These are phyloP conservation scores for Macroteleia sp. DNA, from an alignment of 2,888 invertebrate genomes.

Conservation along the genomic window DNA sequence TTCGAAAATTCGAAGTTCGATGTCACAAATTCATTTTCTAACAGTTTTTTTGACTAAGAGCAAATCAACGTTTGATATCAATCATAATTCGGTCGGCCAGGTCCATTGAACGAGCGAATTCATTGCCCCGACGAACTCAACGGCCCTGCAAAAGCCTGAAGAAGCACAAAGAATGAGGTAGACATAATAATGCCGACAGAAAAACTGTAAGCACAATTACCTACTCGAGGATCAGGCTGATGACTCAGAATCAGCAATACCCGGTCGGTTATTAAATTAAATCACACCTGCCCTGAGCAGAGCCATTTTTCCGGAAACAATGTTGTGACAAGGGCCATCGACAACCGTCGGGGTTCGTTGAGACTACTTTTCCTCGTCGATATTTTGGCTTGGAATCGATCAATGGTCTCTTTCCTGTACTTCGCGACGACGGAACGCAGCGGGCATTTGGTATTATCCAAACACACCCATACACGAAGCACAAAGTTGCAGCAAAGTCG, in stretches of 20 bases:
- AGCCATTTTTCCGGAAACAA: conserved; percentile 81
- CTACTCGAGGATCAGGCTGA: conserved; percentile 63
- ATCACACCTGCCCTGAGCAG: conserved; percentile 68
- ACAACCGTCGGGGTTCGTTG: conserved; percentile 64
- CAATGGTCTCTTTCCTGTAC: conserved; percentile 70
- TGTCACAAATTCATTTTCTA: too few species aligned
- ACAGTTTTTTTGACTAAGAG: neutral
- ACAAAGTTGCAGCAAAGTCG: conserved; percentile 15
- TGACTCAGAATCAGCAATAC: conserved; percentile 57
- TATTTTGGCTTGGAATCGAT: conserved; percentile 73
- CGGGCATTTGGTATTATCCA: conserved; percentile 69
- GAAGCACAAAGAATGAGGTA: conserved; percentile 60
- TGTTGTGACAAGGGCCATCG: conserved; percentile 80
- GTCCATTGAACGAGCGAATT: conserved; percentile 27
- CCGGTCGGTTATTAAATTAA: conserved; percentile 70
- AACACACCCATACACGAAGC: conserved; percentile 21
- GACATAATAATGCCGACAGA: conserved; percentile 57
- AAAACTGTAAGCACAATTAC: conserved; percentile 63
- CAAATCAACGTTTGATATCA: conserved; percentile 38
- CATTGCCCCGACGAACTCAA: conserved; percentile 21
- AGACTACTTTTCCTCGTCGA: conserved; percentile 60
- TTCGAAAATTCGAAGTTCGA: neutral
- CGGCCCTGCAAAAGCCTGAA: conserved; percentile 43
- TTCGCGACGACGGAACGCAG: conserved; percentile 62
- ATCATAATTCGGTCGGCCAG: conserved; percentile 36